Evolutionary conservation across 1,140 invertebrate species (phyloP), one percentile per base, ranked within the genome.

Genomic region (Melanaphis sacchari): DNA sequence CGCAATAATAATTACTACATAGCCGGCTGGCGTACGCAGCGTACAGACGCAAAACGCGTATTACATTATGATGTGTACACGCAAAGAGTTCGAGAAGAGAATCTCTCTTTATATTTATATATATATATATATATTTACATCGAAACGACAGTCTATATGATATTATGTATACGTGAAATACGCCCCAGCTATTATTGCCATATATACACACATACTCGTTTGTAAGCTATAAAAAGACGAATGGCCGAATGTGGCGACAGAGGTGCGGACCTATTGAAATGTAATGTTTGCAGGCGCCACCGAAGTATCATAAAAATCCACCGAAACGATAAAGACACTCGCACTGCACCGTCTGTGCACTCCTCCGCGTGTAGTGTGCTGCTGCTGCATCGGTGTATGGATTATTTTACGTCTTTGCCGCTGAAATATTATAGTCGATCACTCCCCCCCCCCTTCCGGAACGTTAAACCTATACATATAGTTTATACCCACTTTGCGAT

Each of bases 301-400:
- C 59, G 59, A 82, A 91, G 59, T 43, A 41, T 91, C 66, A 82
- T 91, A 91, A 91, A 91, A 91, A 91, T 91, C 66, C 90, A 26
- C 41, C 5, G 41, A 38, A 82, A 91, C 54, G 90, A 91, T 91
- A 91, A 43, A 91, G 41, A 91, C 41, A 46, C 41, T 31, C 66
- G 26, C 2, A 40, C 59, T 66, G 24, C 40, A 26, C n/a, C 26
- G 36, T 26, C 46, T 24, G 5, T 82, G 24, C 22, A 22, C 21
- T n/a, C 85, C n/a, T 43, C 36, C 46, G 11, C 6, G 41, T n/a
- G 40, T 31, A 85, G 43, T n/a, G n/a, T n/a, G n/a, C n/a, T n/a
- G n/a, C n/a, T n/a, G 43, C 26, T 26, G 21, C 43, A 31, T 36
- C 43, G n/a, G 22, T 49, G 15, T 76, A 66, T 81, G 21, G 26